Evolutionary conservation across 2,797 vertebrate species (phyloP).

Genomic region (Manis crassicaudata): DNA sequence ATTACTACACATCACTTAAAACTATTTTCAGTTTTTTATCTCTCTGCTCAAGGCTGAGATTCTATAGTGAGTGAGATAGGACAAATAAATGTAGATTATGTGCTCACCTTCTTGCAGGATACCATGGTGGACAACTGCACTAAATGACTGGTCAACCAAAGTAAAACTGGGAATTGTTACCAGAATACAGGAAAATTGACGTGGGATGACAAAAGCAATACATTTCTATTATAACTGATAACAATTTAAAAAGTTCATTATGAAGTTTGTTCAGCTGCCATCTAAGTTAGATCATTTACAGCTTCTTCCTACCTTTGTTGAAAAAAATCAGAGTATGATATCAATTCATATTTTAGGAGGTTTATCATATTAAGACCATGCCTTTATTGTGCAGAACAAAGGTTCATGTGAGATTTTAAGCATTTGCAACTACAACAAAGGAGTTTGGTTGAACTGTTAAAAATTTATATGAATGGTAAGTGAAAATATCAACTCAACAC

Average conservation of each 20-base stretch:
- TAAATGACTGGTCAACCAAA: background rate
- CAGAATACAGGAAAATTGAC: background rate
- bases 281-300: background rate
- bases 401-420: background rate
- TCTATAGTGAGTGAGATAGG: background rate
- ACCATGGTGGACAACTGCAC: background rate
- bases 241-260: background rate
- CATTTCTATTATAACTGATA: background rate
- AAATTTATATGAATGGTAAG: background rate
- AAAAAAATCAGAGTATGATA: background rate
- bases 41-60: background rate
- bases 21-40: background rate
- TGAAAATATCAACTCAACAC: background rate
- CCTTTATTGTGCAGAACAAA: background rate
- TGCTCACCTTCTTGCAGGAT: no score
- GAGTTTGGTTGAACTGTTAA: background rate
- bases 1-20: background rate
- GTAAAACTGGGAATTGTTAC: background rate
- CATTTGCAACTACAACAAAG: background rate
- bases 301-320: background rate
- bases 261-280: background rate
- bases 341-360: background rate
- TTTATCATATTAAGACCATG: background rate
- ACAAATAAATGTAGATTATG: background rate
- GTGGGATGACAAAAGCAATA: background rate